Evolutionary conservation across 2,888 invertebrate genomes (phyloP), one percentile per base, ranked within the genome.

Genomic region (Ellobium chinense): DNA sequence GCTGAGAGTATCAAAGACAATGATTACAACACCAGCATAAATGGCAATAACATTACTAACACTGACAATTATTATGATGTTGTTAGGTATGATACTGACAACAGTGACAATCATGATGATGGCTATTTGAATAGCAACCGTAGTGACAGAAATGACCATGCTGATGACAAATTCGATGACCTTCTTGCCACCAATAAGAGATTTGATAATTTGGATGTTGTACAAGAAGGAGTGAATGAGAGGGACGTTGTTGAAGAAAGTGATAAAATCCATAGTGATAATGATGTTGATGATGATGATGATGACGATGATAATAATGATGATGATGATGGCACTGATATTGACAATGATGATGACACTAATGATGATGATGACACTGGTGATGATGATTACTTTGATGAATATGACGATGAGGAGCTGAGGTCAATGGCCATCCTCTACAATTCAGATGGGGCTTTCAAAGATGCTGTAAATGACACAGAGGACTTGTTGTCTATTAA

Each of bases 301-400:
- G 39, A 37, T 68, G 68, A 68, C n/a, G 68, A 68, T 68, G 68
- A 68, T 70, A 29, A 70, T 70, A 56, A 70, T 70, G 56, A 70
- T 54, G 37, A 39, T 62, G 63, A 65, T 37, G 29, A 46, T 62
- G 39, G n/a, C 27, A n/a, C n/a, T 1, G 54, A 65, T 24, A 34
- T 5, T 29, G 63, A 12, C 37, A 34, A 46, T 31, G 31, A 29
- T 65, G 31, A 29, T 65, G 65, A 65, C 0, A 54, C 12, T 27
- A 2, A 34, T 27, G 27, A 7, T 46, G 29, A 46, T 4, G 34
- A 9, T 66, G 12, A 31, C n/a, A 21, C 9, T 66, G 29, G 27
- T 36, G 46, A 69, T 68, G 24, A 36, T n/a, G 68, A 29, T 69
- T 39, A 46, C 9, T 12, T 31, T 27, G 31, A 69, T 46, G 27